Evolutionary conservation across 2,888 invertebrate genomes (phyloP).

Genomic region (Heliconius charithonia): DNA sequence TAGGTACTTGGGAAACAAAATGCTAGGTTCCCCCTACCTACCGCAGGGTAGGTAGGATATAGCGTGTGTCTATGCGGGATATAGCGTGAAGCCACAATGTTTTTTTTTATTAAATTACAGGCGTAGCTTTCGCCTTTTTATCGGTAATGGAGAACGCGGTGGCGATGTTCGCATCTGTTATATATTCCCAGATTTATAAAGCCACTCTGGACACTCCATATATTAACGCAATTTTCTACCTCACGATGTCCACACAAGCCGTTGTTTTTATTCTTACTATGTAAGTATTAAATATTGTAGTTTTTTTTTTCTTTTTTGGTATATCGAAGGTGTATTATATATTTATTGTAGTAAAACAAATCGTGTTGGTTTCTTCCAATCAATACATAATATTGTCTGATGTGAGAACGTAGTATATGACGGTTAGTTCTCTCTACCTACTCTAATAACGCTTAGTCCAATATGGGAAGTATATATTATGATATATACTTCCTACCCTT

Average conservation of each 20-base stretch:
- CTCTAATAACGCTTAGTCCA: no score
- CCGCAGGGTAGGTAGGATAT: no score
- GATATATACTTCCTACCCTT: no score
- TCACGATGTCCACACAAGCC: constrained; percentile 88
- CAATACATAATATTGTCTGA: no score
- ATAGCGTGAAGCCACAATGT: not conserved
- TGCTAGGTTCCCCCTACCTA: not conserved
- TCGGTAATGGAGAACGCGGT: constrained; percentile 92
- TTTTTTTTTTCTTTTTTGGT: not conserved
- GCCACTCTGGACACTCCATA: constrained; percentile 83
- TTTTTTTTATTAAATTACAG: constrained; percentile 63
- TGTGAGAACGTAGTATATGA: no score
- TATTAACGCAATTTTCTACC: constrained; percentile 87
- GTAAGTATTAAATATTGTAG: constrained; percentile 81
- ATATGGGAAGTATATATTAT: no score
- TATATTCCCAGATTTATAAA: constrained; percentile 89
- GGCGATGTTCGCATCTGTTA: constrained; percentile 88
- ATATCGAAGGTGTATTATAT: not conserved
- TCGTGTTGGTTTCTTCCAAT: no score
- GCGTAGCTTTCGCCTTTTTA: constrained; percentile 89
- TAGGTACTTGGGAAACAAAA: not conserved
- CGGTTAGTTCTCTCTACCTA: no score
- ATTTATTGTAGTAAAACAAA: not conserved
- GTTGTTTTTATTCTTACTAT: constrained; percentile 85
- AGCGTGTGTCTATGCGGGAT: not conserved